phyloP scores from a whole-genome alignment of 23 tunicate genomes.

The Styela clava region DNA sequence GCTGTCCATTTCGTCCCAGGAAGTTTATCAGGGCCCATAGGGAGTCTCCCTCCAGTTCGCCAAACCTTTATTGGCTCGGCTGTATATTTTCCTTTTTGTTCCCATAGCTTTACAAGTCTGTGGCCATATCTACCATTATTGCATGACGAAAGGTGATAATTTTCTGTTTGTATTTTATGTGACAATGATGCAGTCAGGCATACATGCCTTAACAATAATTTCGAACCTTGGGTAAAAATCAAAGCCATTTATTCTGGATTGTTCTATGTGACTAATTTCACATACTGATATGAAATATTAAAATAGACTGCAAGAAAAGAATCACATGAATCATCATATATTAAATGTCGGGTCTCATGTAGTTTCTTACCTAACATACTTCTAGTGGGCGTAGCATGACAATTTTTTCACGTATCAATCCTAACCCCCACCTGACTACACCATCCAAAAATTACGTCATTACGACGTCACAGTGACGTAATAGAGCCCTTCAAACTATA shows the following conservation, averaged over 20 bases:
- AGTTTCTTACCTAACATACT: too few species aligned
- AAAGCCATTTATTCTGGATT: neutral
- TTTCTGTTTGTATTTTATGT: neutral
- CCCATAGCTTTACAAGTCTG: constrained; percentile 80
- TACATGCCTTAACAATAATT: neutral
- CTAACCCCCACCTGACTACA: too few species aligned
- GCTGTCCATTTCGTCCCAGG: constrained; percentile 88
- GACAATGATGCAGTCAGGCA: neutral
- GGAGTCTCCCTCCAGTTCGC: constrained; percentile 78
- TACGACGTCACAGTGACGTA: too few species aligned
- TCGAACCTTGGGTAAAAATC: neutral
- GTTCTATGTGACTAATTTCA: too few species aligned
- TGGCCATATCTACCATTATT: constrained; percentile 74
- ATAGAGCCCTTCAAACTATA: too few species aligned
- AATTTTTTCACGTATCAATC: too few species aligned
- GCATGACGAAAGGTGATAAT: neutral
- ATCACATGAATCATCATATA: too few species aligned
- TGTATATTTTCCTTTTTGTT: constrained; percentile 65
- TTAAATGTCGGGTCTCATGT: too few species aligned
- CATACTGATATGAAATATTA: too few species aligned
- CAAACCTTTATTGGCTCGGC: constrained; percentile 71
- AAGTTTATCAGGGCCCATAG: constrained; percentile 32
- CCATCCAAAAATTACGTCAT: too few species aligned
- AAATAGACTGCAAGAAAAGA: too few species aligned
- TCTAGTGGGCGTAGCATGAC: too few species aligned